Base-by-base conservation (phyloP, 2,113 vertebrate genomes). In the Ophthalmolycus amberensis region DNA sequence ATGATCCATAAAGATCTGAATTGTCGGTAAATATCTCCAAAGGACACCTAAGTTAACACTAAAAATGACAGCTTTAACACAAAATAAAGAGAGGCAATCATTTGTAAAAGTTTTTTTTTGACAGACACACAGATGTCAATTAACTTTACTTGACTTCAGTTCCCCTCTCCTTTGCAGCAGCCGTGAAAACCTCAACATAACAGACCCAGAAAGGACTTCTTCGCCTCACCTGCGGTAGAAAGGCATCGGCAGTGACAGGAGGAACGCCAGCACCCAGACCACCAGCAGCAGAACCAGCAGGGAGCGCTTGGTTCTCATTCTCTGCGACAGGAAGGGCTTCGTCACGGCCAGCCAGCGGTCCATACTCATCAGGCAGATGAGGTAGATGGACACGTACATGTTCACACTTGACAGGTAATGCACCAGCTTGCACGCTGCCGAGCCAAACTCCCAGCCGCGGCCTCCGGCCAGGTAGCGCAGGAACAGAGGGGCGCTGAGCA, bases 331-430 rank as follows among this genome's bases (percentile, higher is more conserved):
- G 60, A 96, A 97, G 4, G 97, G 97, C 42, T 90, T 93, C 0
- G 90, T 90, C 56, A 97, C 96, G 0, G 97, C 97, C 54, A 97
- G 81, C 93, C 96, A 97, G 78, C 97, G 96, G 91, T 98, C 96
- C 89, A 96, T 87, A 79, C 97, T 97, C 95, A 97, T 97, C 91
- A 97, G 91, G 58, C 91, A 92, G 89, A 97, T 97, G 82, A 97
- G 94, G 91, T 97, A 96, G 77, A 98, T 96, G 84, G 97, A 97
- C 83, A 96, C 95, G 9, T 97, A 97, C 97, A 97, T 98, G 90
- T 97, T 97, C 79, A 97, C 95, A 0, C 71, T 94, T 4, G 95
- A 97, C 74, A 96, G 77, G 82, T 97, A 98, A 81, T 97, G 96
- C 72, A 97, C 91, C 6, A 86, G 93, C 80, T 97, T 97, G 88